A percentile compares a stretch with the other conserved stretches of the same genome.
phyloP scores from a whole-genome alignment of 2,797 vertebrate genomes.

The Rhinichthys osculus region DNA sequence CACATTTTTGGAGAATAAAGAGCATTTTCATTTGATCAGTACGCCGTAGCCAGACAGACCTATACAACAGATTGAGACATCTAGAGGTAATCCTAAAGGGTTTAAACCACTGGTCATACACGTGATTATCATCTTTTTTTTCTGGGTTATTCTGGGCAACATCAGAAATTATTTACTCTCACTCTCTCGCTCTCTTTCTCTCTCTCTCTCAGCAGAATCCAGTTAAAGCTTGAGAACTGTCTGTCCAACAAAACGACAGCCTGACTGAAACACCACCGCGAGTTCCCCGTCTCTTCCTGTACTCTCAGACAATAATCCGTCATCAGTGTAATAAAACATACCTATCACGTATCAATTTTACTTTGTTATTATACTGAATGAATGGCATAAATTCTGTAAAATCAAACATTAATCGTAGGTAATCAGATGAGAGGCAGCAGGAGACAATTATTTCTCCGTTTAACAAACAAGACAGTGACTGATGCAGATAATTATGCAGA shows the following conservation, averaged over 20 bases:
- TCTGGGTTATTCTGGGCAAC: conserved; percentile 72
- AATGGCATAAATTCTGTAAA: conserved; percentile 16
- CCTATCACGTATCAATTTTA: conserved; percentile 15
- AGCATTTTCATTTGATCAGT: conserved; percentile 20
- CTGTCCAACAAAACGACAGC: background rate
- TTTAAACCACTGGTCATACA: conserved; percentile 78
- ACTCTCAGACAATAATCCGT: conserved; percentile 31
- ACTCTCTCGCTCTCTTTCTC: background rate
- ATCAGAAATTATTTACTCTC: conserved; percentile 59
- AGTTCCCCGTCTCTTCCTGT: conserved; percentile 31
- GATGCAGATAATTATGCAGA: conserved; percentile 20
- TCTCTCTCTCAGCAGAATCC: conserved; percentile 57
- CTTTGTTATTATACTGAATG: conserved; percentile 10
- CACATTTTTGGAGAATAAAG: background rate
- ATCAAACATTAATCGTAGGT: conserved; percentile 20
- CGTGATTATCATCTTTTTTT: conserved; percentile 72
- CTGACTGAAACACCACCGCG: background rate
- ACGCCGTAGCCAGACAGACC: conserved; percentile 73
- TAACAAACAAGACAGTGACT: conserved; percentile 18
- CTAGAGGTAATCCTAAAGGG: conserved; percentile 80
- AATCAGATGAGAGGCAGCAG: conserved; percentile 40
- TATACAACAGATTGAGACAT: conserved; percentile 78
- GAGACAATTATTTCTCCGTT: background rate
- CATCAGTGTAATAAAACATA: conserved; percentile 27
- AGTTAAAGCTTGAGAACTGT: conserved; percentile 39